phyloP scores from a whole-genome alignment of 2,888 invertebrate species.

The Cataglyphis albicans region DNA sequence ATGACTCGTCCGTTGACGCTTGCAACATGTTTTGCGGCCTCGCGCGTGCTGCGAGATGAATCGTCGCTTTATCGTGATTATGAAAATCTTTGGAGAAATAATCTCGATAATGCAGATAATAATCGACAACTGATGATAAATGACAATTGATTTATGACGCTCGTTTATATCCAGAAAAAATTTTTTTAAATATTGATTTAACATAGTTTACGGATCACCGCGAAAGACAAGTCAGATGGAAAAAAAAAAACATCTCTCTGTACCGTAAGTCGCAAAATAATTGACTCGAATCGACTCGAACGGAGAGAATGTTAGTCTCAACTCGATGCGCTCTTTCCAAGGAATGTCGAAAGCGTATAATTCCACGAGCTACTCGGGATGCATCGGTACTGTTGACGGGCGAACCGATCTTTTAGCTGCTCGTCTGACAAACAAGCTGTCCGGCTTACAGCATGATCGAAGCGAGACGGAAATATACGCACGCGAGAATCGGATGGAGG shows the following conservation, averaged over 20 bases:
- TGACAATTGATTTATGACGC: background rate
- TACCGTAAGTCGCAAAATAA: conserved; percentile 4
- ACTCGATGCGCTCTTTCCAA: background rate
- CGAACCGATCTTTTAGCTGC: conserved; percentile 43
- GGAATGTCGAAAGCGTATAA: conserved; percentile 50
- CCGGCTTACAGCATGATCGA: conserved; percentile 34
- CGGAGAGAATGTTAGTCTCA: background rate
- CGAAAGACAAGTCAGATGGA: background rate
- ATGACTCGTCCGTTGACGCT: background rate
- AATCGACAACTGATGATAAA: background rate
- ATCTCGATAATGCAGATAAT: background rate
- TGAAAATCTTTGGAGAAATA: background rate
- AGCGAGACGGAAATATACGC: conserved; percentile 40
- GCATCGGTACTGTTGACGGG: conserved; percentile 50
- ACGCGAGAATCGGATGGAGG: conserved; percentile 18
- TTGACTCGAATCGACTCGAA: background rate
- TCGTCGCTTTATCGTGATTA: background rate
- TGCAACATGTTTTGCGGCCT: conserved; percentile 1
- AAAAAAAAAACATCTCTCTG: background rate
- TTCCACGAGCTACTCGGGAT: conserved; percentile 48
- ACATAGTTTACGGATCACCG: background rate
- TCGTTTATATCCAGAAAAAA: background rate
- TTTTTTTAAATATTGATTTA: background rate
- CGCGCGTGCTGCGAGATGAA: background rate
- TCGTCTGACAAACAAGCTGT: conserved; percentile 46